Evolutionary conservation across 2,888 invertebrate species (phyloP).

Genomic region (Sceliomorpha sp.): DNA sequence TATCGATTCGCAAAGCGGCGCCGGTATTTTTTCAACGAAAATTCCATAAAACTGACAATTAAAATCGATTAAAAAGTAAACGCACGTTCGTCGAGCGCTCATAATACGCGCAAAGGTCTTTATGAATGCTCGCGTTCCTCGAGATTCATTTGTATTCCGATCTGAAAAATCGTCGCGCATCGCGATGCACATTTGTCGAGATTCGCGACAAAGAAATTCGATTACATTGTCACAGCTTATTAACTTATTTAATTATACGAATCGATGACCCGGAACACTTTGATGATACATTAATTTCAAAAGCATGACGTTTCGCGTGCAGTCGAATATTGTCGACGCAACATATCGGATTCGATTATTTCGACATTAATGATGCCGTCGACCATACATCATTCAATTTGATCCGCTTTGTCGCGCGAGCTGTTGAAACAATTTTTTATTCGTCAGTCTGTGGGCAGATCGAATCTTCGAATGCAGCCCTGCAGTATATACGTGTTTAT

Average conservation of each 20-base stretch:
- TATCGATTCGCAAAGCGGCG: too few relatives aligned
- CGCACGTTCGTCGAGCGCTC: too few relatives aligned
- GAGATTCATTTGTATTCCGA: too few relatives aligned
- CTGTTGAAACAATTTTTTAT: slow-evolving; percentile 50
- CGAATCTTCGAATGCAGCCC: slow-evolving; percentile 18
- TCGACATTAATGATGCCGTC: slow-evolving; percentile 18
- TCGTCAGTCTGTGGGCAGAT: slow-evolving; percentile 15
- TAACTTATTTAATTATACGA: slow-evolving; percentile 28
- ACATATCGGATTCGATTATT: slow-evolving; percentile 20
- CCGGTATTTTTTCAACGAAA: too few relatives aligned
- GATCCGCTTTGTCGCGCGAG: slow-evolving; percentile 42
- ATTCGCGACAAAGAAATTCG: too few relatives aligned
- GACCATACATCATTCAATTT: slow-evolving; percentile 19
- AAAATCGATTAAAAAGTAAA: too few relatives aligned
- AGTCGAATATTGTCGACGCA: slow-evolving; percentile 11
- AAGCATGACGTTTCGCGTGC: slow-evolving; percentile 8
- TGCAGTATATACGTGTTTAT: slow-evolving; percentile 9
- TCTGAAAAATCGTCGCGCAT: too few relatives aligned
- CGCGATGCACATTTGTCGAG: background rate
- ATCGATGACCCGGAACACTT: slow-evolving; percentile 11
- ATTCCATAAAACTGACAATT: too few relatives aligned
- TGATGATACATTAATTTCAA: slow-evolving; percentile 14
- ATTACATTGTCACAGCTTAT: background rate
- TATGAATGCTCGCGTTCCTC: too few relatives aligned
- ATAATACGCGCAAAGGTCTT: too few relatives aligned